Evolutionary conservation across 2,113 vertebrate genomes (phyloP).

Genomic region (Alaudala cheleensis): DNA sequence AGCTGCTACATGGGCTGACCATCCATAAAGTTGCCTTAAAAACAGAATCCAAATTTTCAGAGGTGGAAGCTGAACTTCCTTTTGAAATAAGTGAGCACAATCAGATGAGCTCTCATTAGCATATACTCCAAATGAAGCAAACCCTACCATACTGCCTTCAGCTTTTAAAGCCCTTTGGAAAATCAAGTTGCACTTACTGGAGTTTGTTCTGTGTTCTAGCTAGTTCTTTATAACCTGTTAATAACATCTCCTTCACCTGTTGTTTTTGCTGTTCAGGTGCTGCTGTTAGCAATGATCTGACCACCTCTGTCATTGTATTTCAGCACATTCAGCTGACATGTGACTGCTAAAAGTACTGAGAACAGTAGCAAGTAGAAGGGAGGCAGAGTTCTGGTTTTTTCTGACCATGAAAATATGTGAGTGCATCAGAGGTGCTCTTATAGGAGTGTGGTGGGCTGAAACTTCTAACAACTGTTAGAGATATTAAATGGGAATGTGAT

Average conservation of each 20-base stretch:
- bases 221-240: neutral
- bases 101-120: neutral
- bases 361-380: conserved; percentile 7
- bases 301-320: neutral
- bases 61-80: neutral
- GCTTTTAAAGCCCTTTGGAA: neutral
- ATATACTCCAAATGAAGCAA: neutral
- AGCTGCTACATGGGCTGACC: neutral
- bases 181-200: neutral
- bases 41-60: neutral
- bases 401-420: neutral
- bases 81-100: neutral
- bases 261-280: conserved; percentile 15
- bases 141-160: neutral
- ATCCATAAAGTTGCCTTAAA: neutral
- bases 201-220: neutral
- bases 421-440: neutral
- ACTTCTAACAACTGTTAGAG: neutral
- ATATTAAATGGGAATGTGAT: neutral
- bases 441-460: neutral
- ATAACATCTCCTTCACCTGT: neutral
- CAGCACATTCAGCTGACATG: conserved; percentile 12
- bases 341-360: conserved; percentile 11
- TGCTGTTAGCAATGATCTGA: conserved; percentile 32
- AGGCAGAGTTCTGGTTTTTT: conserved; percentile 31